Evolutionary conservation across 2,888 invertebrate genomes (phyloP), one percentile per base, ranked within the genome.

Genomic region (Hermodice carunculata): DNA sequence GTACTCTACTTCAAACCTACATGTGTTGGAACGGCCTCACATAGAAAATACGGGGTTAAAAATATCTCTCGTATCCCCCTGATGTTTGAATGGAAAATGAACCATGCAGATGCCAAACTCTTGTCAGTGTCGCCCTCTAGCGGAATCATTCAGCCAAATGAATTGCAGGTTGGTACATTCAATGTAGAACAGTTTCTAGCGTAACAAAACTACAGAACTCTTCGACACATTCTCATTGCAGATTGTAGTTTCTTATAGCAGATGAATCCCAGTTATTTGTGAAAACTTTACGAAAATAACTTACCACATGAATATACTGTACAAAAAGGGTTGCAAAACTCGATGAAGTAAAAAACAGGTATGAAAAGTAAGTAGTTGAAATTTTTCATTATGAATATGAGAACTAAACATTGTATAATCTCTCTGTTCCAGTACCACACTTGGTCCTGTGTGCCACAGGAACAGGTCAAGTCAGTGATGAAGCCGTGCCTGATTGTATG

Each of bases 1-100:
- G 76, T 73, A 54, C 70, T 86, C 73, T 85, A 74, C 76, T 83
- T 85, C 72, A 82, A 82, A 56, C 84, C 83, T 4, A 86, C 86
- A 3, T 85, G 84, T 70, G 67, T 81, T 0, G 83, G 84, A 24
- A 82, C 83, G 3, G 68, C 75, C 3, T 79, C 82, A 0, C 63
- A 63, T 19, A 74, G 79, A n/a, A 62, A 73, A 14, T 85, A 84
- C 71, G 73, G 70, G 51, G 80, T 85, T 62, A 81, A 78, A 64
- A 85, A 85, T 64, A 69, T 80, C 34, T 82, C 83, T 3, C 75
- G 84, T 28, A 81, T 82, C 32, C 82, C 84, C 17, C 77, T 85
- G n/a, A 31, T 34, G 42, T 84, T 78, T 73, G 78, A 82, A 64
- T 84, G 84, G 84, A 75, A 78, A 61, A 61, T 84, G 66, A 72